Evolutionary conservation across 1,140 invertebrate species (phyloP).

Genomic region (Hyphantria cunea): DNA sequence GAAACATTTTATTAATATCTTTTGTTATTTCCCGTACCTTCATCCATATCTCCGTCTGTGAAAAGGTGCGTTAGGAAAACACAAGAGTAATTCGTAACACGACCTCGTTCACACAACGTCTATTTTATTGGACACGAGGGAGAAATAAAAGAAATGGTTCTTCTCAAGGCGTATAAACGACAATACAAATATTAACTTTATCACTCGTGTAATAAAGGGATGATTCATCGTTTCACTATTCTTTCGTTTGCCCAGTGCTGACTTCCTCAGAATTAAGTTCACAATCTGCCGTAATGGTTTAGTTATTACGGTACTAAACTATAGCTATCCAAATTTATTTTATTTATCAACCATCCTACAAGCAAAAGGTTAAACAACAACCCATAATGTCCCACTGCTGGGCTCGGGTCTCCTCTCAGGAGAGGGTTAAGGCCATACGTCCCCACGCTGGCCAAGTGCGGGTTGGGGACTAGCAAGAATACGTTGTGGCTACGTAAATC

Average conservation of each 20-base stretch:
- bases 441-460: no score
- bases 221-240: slow-evolving; percentile 8
- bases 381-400: no score
- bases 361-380: no score
- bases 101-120: slow-evolving; percentile 1
- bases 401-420: no score
- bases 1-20: background rate
- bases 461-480: no score
- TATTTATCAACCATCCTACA: no score
- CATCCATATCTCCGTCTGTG: background rate
- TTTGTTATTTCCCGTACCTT: background rate
- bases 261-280: background rate
- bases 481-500: no score
- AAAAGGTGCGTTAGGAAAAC: slow-evolving; percentile 2
- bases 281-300: background rate
- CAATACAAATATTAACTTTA: slow-evolving; percentile 19
- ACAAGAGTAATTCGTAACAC: slow-evolving; percentile 4
- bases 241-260: background rate
- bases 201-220: slow-evolving; percentile 12
- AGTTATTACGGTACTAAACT: background rate
- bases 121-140: slow-evolving; percentile 15
- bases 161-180: background rate
- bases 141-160: slow-evolving; percentile 15
- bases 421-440: no score
- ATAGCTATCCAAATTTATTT: no score